Evolutionary conservation across 92 coral and sea anemone genomes (phyloP).

Genomic region (Epizoanthus scotinus): DNA sequence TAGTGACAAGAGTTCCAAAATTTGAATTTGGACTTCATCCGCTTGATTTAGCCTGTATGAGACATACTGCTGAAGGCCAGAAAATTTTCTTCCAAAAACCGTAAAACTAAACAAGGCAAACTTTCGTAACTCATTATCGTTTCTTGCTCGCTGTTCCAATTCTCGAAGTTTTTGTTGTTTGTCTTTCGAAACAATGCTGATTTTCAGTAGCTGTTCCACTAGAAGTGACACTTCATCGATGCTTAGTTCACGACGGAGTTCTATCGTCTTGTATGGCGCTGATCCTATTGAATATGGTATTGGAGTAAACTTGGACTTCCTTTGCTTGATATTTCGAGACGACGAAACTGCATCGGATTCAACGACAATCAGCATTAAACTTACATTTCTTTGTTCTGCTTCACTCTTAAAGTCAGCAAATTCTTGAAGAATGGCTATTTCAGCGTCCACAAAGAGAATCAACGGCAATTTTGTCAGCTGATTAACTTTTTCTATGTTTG

Average conservation of each 20-base stretch:
- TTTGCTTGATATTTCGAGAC: slow-evolving; percentile 10
- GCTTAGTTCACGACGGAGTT: slow-evolving; percentile 65
- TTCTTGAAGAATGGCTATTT: slow-evolving; percentile 67
- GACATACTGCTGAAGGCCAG: slow-evolving; percentile 58
- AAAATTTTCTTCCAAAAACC: slow-evolving; percentile 65
- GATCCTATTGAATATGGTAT: slow-evolving; percentile 52
- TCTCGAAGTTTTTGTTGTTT: slow-evolving; percentile 38
- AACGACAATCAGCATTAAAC: slow-evolving; percentile 62
- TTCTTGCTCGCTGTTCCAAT: slow-evolving; percentile 39
- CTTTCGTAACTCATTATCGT: slow-evolving; percentile 46
- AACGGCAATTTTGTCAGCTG: slow-evolving; percentile 56
- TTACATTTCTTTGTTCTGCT: slow-evolving; percentile 62
- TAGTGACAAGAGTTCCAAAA: slow-evolving; percentile 68
- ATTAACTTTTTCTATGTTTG: slow-evolving; percentile 67
- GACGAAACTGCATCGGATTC: slow-evolving; percentile 58
- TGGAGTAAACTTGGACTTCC: slow-evolving; percentile 45
- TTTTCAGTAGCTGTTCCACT: slow-evolving; percentile 54
- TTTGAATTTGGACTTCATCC: slow-evolving; percentile 55
- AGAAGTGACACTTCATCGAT: slow-evolving; percentile 50
- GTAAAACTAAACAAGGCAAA: slow-evolving; percentile 75
- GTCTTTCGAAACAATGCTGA: slow-evolving; percentile 36
- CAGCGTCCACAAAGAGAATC: slow-evolving; percentile 71
- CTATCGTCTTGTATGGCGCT: slow-evolving; percentile 60
- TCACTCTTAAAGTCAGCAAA: slow-evolving; percentile 73
- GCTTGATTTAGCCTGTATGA: slow-evolving; percentile 58